Conservation (phyloP, 2,113 vertebrate genomes). For the Lasiurus cinereus region DNA sequence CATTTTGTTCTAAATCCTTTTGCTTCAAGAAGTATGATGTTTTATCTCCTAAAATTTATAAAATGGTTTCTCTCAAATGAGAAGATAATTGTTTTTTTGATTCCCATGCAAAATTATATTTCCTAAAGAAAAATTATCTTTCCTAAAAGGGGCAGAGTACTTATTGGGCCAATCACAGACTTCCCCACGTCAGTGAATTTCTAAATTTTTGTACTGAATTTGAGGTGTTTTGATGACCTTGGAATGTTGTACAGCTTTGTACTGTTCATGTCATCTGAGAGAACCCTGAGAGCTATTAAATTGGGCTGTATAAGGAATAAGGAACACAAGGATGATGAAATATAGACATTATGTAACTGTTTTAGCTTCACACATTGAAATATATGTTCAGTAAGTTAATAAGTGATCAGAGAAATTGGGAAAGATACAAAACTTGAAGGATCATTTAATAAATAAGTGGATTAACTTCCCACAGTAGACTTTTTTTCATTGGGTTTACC, state of each 20-base stretch:
- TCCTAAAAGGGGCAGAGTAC: neutral
- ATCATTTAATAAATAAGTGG: conserved; percentile 3
- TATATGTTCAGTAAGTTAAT: conserved; percentile 4
- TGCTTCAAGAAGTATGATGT: conserved; percentile 2
- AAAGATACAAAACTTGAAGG: neutral
- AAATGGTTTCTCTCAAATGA: conserved; percentile 1
- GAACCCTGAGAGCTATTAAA: neutral
- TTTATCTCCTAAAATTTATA: conserved; percentile 48
- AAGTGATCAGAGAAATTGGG: neutral
- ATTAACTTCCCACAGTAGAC: neutral
- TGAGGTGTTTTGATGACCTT: neutral
- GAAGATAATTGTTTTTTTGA: neutral
- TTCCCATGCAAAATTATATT: neutral
- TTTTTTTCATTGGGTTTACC: neutral
- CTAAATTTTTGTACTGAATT: neutral
- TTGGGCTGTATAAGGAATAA: neutral
- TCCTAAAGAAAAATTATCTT: neutral
- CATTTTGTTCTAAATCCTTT: conserved; percentile 13
- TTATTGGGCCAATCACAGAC: neutral
- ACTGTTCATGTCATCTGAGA: neutral
- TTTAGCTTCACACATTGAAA: neutral
- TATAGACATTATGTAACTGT: neutral
- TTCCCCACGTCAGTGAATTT: neutral
- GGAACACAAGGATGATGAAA: neutral
- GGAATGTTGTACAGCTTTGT: neutral